Base-by-base conservation (phyloP, 2,888 invertebrate genomes). In the Limnephilus rhombicus region DNA sequence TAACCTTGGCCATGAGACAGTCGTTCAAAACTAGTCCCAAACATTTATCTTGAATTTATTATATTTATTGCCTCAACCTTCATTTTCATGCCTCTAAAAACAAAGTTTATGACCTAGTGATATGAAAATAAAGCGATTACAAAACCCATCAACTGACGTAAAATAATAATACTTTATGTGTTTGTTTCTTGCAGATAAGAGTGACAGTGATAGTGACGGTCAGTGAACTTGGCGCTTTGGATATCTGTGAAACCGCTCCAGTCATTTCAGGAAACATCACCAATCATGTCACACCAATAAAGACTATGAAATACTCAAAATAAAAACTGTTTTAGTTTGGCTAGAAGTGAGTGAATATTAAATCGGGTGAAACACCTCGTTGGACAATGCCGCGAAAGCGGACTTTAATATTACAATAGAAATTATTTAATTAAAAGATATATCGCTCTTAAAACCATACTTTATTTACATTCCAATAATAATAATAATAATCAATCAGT, bases 191-290 rank as follows among this genome's bases (percentile, higher is more conserved):
- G 94, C 97, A 98, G 98, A 98, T 97, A 98, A 98, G 97, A 98
- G 98, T 96, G 98, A 98, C 97, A 98, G 98, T 96, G 98, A 98
- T 97, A 98, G 98, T 96, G 98, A 98, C 97, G 98, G 98, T 96
- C 98, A 98, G 96, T 98, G 92, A 93, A 94, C 80, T 49, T 49
- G 41, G 24, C 13, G 68, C 80, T 41, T 37, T 31, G 45, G 82
- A 81, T 90, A 82, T 49, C 82, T 90, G 90, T 82, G 81, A 82
- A 81, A 90, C 49, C 49, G 49, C 82, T 90, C 82, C 90, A 83
- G 82, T 90, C 88, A 89, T 89, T 49, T 24, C 31, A 80, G 80
- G 80, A 68, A 80, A 89, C n/a, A 34, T 45, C 80, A 68, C 34
- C 86, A 45, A 31, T 34, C 53, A 31, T 29, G 49, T n/a, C 29